These are phyloP conservation scores for Drosophila ochracea DNA, from an alignment of 2,888 invertebrate genomes.

Conservation along the genomic window DNA sequence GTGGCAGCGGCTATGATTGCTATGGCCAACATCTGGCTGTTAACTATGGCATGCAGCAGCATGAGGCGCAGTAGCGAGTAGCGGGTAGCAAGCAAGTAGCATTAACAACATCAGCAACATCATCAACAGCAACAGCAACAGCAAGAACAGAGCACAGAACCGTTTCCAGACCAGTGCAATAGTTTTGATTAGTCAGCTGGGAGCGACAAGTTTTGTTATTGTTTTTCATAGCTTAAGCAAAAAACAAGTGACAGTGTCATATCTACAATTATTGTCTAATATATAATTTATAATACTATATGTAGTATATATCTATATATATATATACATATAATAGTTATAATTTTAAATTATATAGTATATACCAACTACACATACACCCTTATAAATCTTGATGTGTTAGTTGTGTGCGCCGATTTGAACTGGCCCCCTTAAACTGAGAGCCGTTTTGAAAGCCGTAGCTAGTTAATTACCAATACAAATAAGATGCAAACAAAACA, in stretches of 20 bases:
- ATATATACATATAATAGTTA: constrained; percentile 52
- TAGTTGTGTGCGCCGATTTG: constrained; percentile 19
- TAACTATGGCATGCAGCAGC: constrained; percentile 55
- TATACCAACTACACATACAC: constrained; percentile 14
- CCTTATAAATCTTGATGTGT: constrained; percentile 24
- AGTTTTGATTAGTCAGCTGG: constrained; percentile 64
- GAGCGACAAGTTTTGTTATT: constrained; percentile 57
- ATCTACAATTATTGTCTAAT: constrained; percentile 78
- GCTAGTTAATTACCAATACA: constrained; percentile 51
- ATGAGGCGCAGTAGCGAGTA: constrained; percentile 27
- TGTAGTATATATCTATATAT: constrained; percentile 21
- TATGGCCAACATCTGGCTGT: constrained; percentile 67
- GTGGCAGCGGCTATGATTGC: constrained; percentile 66
- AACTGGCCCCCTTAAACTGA: background rate
- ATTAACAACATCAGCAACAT: constrained; percentile 19
- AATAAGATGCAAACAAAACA: constrained; percentile 41
- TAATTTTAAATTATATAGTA: constrained; percentile 70
- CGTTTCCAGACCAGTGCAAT: constrained; percentile 75
- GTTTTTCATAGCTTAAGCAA: constrained; percentile 42
- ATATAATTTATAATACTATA: constrained; percentile 42
- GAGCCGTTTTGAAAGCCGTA: constrained; percentile 51
- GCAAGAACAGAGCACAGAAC: constrained; percentile 45
- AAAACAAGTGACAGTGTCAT: constrained; percentile 80
- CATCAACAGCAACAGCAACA: constrained; percentile 24
- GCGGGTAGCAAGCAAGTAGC: too few species aligned